These are phyloP conservation scores for Tromatobia lineatoria DNA, from an alignment of 2,888 invertebrate genomes.

Conservation along the genomic window DNA sequence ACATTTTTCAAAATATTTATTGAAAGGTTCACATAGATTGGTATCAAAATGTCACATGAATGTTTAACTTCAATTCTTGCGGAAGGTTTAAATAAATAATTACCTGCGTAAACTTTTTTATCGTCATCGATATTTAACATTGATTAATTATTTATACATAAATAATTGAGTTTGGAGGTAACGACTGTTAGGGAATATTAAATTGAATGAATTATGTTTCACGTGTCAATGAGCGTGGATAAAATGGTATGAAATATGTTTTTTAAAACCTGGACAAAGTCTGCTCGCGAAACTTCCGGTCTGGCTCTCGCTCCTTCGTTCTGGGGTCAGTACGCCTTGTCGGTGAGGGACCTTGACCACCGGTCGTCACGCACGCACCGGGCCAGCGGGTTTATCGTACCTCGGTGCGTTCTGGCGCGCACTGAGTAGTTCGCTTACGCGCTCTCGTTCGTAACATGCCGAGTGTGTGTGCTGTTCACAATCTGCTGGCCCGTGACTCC, in stretches of 20 bases:
- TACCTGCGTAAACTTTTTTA: too few species aligned
- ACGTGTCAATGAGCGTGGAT: not conserved
- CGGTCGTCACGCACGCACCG: constrained; percentile 67
- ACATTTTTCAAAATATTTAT: too few species aligned
- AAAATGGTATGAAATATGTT: not conserved
- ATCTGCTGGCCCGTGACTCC: constrained; percentile 23
- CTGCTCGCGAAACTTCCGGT: constrained; percentile 49
- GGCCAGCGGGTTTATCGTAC: constrained; percentile 65
- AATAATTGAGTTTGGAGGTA: too few species aligned
- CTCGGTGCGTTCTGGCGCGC: not conserved
- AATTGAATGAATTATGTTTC: not conserved
- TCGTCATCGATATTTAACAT: too few species aligned
- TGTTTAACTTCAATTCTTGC: too few species aligned
- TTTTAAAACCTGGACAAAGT: not conserved
- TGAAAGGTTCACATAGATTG: too few species aligned
- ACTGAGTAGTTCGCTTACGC: constrained; percentile 11
- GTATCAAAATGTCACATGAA: too few species aligned
- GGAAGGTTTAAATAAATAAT: too few species aligned
- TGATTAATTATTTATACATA: too few species aligned
- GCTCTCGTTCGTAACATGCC: constrained; percentile 45
- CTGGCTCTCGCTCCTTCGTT: constrained; percentile 21
- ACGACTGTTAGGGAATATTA: too few species aligned
- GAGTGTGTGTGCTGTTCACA: constrained; percentile 21
- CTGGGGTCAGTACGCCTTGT: constrained; percentile 64
- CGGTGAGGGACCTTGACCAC: constrained; percentile 68